phyloP scores from a whole-genome alignment of 92 coral and sea anemone species.

The Muricea muricata region DNA sequence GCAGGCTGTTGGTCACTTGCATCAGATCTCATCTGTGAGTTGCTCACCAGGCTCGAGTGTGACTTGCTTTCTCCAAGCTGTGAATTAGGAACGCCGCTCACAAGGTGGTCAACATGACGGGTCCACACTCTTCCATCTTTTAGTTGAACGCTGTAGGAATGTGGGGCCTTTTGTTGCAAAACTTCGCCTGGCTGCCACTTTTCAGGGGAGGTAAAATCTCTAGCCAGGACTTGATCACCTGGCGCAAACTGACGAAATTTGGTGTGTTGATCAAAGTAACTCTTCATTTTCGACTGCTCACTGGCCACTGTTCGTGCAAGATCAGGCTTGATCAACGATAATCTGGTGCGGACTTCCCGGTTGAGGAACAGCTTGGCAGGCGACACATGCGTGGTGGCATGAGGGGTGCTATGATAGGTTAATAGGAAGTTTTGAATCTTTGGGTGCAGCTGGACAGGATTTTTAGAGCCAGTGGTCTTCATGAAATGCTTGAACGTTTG shows the following conservation, averaged over 20 bases:
- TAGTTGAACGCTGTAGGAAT: not conserved
- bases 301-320: constrained; percentile 8
- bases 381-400: constrained; percentile 24
- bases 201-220: constrained; percentile 1
- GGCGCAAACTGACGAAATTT: constrained; percentile 5
- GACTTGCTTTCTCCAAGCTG: too few species aligned
- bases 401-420: constrained; percentile 60
- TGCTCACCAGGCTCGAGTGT: too few species aligned
- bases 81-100: too few species aligned
- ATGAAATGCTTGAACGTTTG: constrained; percentile 11
- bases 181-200: constrained; percentile 37
- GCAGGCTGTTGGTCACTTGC: too few species aligned
- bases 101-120: constrained; percentile 5
- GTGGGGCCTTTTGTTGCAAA: constrained; percentile 14
- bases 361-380: constrained; percentile 52
- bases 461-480: constrained; percentile 7
- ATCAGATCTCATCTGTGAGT: too few species aligned
- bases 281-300: constrained; percentile 7
- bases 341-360: constrained; percentile 47
- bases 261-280: constrained; percentile 34
- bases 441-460: constrained; percentile 24
- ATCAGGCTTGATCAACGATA: constrained; percentile 52
- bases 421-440: constrained; percentile 52
- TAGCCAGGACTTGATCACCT: constrained; percentile 31
- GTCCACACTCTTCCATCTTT: constrained; percentile 23